These are phyloP conservation scores for Serripes groenlandicus DNA, from an alignment of 2,888 invertebrate species.

Conservation along the genomic window DNA sequence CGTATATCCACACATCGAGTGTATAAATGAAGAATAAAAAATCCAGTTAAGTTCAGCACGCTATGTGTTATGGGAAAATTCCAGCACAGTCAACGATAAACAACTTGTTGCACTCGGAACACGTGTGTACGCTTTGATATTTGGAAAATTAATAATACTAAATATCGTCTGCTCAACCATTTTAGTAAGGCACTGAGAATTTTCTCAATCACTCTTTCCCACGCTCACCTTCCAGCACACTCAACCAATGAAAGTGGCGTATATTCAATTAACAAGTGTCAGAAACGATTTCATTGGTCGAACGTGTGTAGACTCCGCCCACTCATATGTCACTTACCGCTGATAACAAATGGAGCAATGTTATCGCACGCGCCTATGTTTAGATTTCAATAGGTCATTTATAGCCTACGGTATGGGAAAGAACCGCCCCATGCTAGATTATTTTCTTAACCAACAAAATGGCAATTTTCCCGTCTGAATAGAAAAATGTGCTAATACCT, in stretches of 20 bases:
- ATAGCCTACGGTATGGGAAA: conserved; percentile 59
- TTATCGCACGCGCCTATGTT: conserved; percentile 66
- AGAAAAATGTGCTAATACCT: conserved; percentile 63
- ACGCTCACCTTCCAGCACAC: conserved; percentile 77
- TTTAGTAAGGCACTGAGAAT: conserved; percentile 78
- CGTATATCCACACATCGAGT: conserved; percentile 41
- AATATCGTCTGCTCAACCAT: conserved; percentile 18
- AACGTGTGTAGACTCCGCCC: conserved; percentile 32
- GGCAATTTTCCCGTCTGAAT: conserved; percentile 61
- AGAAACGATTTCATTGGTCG: conserved; percentile 40
- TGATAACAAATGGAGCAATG: conserved; percentile 57
- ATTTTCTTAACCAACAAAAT: conserved; percentile 57
- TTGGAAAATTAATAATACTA: conserved; percentile 23
- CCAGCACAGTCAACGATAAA: conserved; percentile 2
- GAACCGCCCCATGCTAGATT: conserved; percentile 53
- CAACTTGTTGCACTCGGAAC: conserved; percentile 22
- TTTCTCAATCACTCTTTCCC: conserved; percentile 79
- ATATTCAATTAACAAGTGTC: conserved; percentile 62
- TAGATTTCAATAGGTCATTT: conserved; percentile 49
- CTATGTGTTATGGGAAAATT: background rate
- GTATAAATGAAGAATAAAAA: conserved; percentile 1
- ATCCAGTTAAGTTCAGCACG: conserved; percentile 5
- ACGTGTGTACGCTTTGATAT: conserved; percentile 12
- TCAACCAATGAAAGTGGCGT: conserved; percentile 72
- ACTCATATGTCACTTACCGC: conserved; percentile 43